phyloP scores from a whole-genome alignment of 30 jellyfish, hydroid and myxozoan species.

The Clytia hemisphaerica region DNA sequence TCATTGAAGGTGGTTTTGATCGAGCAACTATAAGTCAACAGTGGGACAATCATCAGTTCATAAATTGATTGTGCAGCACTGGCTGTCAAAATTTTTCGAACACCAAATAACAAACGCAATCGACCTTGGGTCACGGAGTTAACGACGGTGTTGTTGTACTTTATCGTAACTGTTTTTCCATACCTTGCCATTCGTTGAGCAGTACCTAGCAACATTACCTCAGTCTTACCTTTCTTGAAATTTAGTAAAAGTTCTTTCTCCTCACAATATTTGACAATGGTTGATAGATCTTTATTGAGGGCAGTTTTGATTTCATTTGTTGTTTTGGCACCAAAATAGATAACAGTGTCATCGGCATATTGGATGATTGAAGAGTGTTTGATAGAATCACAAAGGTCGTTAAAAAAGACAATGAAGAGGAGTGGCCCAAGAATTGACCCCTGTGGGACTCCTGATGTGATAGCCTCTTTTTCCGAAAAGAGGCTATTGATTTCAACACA shows the following conservation, averaged over 20 bases:
- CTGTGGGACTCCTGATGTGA: background rate
- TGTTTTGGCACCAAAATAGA: background rate
- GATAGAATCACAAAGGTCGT: background rate
- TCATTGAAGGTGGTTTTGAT: slow-evolving; percentile 7
- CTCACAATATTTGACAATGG: slow-evolving; percentile 14
- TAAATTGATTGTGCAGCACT: too few species aligned
- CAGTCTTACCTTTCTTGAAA: slow-evolving; percentile 45
- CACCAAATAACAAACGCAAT: slow-evolving; percentile 37
- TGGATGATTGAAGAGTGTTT: background rate
- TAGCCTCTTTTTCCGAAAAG: background rate
- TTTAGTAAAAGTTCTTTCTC: slow-evolving; percentile 39
- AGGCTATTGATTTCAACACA: background rate
- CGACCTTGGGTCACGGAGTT: slow-evolving; percentile 41
- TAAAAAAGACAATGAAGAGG: background rate
- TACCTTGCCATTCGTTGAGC: slow-evolving; percentile 36
- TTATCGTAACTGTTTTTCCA: slow-evolving; percentile 37
- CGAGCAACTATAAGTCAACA: slow-evolving; percentile 21
- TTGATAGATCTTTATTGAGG: background rate
- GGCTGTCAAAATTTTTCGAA: slow-evolving; percentile 39
- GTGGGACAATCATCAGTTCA: slow-evolving; percentile 53
- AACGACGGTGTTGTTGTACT: background rate
- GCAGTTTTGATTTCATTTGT: background rate
- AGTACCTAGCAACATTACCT: slow-evolving; percentile 42
- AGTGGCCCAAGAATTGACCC: background rate
- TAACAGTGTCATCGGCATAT: slow-evolving; percentile 9